Base-by-base conservation (phyloP, 2,888 invertebrate species). In the Graphium colonna region DNA sequence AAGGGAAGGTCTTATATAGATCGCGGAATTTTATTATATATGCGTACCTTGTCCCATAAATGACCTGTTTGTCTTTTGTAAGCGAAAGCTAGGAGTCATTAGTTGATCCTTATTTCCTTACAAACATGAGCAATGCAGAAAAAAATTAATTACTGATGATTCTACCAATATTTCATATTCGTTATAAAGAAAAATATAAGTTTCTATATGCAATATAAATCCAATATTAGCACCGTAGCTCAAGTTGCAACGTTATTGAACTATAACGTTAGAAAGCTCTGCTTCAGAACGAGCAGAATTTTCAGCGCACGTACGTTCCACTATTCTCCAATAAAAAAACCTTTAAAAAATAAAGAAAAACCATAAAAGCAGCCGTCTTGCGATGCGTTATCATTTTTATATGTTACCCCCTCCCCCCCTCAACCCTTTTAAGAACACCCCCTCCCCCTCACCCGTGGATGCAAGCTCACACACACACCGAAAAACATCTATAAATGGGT, bases 351-450 rank as follows among this genome's bases (percentile, higher is more conserved):
- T 83, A 85, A 86, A 88, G 78, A 79, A 86, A 87, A 84, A 80
- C 86, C 82, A 87, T 89, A 88, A 89, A 89, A 88, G 88, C 87
- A 71, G 85, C 86, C 88, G 88, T 88, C 88, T 89, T 85, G 87
- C 86, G 84, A 88, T 89, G 88, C 87, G 88, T 89, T 88, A 89
- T 89, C 88, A 89, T 89, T 89, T 89, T 89, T 88, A 89, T 89
- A 88, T 87, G 87, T 79, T 72, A 77, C 58, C 79, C 76, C 78
- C 77, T 72, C 67, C 63, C 79, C 77, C 73, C 68, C 63, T 71
- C 75, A 73, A 78, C 82, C 75, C 76, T 77, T 71, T 47, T 65
- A 62, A 58, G 64, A 63, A 67, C 55, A 67, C 75, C 59, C 65
- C 56, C 46, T 38, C 66, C 77, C 8, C 71, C 66, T 65, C 62